Evolutionary conservation across 2,888 invertebrate species (phyloP).

Genomic region (Selenia dentaria): DNA sequence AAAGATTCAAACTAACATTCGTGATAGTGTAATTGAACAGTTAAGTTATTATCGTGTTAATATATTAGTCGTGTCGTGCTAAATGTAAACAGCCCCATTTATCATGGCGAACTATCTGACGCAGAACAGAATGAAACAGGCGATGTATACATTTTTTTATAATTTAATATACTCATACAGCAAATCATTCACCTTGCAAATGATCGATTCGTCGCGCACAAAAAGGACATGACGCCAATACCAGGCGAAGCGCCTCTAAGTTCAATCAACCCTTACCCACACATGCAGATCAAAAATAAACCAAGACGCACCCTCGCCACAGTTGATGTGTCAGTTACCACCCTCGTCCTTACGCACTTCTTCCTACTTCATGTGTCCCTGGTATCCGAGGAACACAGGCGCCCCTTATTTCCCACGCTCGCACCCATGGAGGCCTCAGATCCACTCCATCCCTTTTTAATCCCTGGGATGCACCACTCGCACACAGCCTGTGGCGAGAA

Average conservation of each 20-base stretch:
- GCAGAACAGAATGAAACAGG: no score
- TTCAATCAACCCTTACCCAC: conserved; percentile 14
- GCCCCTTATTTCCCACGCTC: conserved; percentile 82
- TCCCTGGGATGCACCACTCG: conserved; percentile 58
- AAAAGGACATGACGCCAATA: no score
- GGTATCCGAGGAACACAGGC: conserved; percentile 65
- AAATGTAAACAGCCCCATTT: no score
- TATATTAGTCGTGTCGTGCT: no score
- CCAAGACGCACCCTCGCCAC: conserved; percentile 24
- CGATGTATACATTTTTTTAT: no score
- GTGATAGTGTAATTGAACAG: no score
- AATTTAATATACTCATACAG: no score
- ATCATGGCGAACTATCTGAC: no score
- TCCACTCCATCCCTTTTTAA: conserved; percentile 56
- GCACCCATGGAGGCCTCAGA: conserved; percentile 65
- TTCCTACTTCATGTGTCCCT: conserved; percentile 56
- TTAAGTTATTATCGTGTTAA: no score
- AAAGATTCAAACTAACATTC: no score
- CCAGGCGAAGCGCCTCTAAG: background rate
- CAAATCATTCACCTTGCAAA: no score
- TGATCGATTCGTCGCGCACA: no score
- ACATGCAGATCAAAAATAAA: conserved; percentile 25
- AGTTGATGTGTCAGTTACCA: background rate
- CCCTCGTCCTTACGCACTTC: conserved; percentile 39
- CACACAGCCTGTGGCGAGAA: conserved; percentile 53